Evolutionary conservation across 2,113 vertebrate species (phyloP).

Genomic region (Stigmatopora argus): DNA sequence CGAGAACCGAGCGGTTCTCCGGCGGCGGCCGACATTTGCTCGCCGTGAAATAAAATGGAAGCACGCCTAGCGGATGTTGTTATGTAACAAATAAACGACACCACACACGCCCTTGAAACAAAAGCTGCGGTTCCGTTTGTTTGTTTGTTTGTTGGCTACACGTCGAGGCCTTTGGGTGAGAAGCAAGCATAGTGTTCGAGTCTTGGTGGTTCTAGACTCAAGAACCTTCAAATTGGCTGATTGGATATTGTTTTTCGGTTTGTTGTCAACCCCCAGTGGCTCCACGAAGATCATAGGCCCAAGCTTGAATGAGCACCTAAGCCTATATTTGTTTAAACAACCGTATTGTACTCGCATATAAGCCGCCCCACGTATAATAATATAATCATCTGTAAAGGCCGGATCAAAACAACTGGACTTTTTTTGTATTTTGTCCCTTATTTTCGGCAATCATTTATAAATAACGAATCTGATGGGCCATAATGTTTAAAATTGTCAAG

Average conservation of each 20-base stretch:
- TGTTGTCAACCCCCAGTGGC: not conserved
- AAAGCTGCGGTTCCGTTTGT: slow-evolving; percentile 53
- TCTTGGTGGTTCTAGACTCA: not conserved
- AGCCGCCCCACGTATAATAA: too few relatives aligned
- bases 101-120: slow-evolving; percentile 72
- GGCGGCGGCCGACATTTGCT: slow-evolving; percentile 8
- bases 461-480: too few relatives aligned
- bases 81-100: slow-evolving; percentile 70
- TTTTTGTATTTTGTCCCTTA: too few relatives aligned
- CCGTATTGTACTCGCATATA: too few relatives aligned
- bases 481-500: too few relatives aligned
- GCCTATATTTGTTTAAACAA: not conserved
- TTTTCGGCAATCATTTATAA: too few relatives aligned
- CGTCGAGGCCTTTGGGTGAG: slow-evolving; percentile 4
- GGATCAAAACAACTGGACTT: too few relatives aligned
- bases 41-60: slow-evolving; percentile 17
- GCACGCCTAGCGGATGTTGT: slow-evolving; percentile 58
- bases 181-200: not conserved
- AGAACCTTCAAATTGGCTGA: not conserved
- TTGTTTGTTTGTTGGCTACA: slow-evolving; percentile 27
- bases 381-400: too few relatives aligned
- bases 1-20: not conserved
- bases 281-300: not conserved
- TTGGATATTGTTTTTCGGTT: not conserved
- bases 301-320: not conserved